A percentile compares a stretch with the other conserved stretches of the same genome.
phyloP scores from a whole-genome alignment of 1,140 invertebrate genomes.

The Cotesia chilonis region DNA sequence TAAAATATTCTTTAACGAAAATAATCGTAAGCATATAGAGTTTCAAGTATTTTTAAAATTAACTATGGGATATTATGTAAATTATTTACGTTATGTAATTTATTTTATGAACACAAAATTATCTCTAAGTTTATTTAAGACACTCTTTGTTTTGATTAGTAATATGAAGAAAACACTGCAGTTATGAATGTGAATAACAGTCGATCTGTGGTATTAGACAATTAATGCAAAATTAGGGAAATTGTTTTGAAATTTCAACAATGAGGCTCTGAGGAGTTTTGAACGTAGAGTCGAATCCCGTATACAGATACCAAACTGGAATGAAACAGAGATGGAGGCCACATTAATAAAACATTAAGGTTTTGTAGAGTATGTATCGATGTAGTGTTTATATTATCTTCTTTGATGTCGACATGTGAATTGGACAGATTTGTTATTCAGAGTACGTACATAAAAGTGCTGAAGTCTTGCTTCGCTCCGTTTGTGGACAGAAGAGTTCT shows the following conservation, averaged over 20 bases:
- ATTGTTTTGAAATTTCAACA: background rate
- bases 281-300: background rate
- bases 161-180: too few relatives aligned
- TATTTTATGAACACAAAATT: too few relatives aligned
- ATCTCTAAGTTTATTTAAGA: too few relatives aligned
- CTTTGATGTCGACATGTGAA: constrained; percentile 68
- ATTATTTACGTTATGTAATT: too few relatives aligned
- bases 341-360: constrained; percentile 68
- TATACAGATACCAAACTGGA: constrained; percentile 21
- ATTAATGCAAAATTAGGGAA: background rate
- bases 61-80: too few relatives aligned
- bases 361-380: constrained; percentile 67
- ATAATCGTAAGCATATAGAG: too few relatives aligned
- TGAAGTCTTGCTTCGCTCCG: constrained; percentile 66
- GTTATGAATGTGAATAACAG: too few relatives aligned
- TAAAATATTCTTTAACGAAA: too few relatives aligned
- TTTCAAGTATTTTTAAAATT: too few relatives aligned
- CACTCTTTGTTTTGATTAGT: too few relatives aligned
- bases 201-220: background rate
- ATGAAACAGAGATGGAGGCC: constrained; percentile 49
- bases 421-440: constrained; percentile 69
- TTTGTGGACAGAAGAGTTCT: constrained; percentile 54
- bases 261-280: constrained; percentile 17
- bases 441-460: constrained; percentile 66
- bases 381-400: constrained; percentile 69